phyloP scores from a whole-genome alignment of 2,888 invertebrate species.

The Theretra japonica region DNA sequence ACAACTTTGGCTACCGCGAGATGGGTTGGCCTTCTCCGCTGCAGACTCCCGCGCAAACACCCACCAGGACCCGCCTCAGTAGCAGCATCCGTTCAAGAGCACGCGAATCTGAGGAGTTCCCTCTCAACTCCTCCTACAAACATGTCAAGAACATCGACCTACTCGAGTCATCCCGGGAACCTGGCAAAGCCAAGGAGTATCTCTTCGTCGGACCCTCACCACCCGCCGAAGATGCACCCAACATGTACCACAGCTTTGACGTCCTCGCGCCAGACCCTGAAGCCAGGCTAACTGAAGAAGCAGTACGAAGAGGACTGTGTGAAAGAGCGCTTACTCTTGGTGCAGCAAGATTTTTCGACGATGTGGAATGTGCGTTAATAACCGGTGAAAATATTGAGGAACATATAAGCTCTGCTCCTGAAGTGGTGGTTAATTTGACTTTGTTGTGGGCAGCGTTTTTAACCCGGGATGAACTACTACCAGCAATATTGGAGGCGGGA shows the following conservation, averaged over 20 bases:
- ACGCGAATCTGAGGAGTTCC: conserved; percentile 82
- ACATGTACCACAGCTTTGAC: conserved; percentile 91
- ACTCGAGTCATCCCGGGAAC: conserved; percentile 86
- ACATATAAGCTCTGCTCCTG: conserved; percentile 86
- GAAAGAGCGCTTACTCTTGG: conserved; percentile 88
- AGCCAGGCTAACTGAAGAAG: conserved; percentile 89
- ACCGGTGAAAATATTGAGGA: conserved; percentile 85
- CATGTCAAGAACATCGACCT: conserved; percentile 76
- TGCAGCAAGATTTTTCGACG: conserved; percentile 89
- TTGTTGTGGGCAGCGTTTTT: conserved; percentile 90
- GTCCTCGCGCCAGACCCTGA: conserved; percentile 88
- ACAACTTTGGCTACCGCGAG: conserved; percentile 87
- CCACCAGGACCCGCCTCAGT: conserved; percentile 62
- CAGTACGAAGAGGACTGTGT: conserved; percentile 87
- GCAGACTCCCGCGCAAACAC: conserved; percentile 64
- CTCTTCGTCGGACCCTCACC: conserved; percentile 92
- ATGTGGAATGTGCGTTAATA: conserved; percentile 89
- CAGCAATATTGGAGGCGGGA: conserved; percentile 86
- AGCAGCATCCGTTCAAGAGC: conserved; percentile 77
- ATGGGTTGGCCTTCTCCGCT: conserved; percentile 81
- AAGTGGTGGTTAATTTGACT: conserved; percentile 88
- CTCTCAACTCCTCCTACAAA: conserved; percentile 77
- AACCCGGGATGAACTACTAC: conserved; percentile 88
- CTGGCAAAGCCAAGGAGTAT: conserved; percentile 87
- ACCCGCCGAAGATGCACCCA: conserved; percentile 91